These are phyloP conservation scores for Laticauda colubrina DNA, from an alignment of 2,113 vertebrate species.

Conservation along the genomic window DNA sequence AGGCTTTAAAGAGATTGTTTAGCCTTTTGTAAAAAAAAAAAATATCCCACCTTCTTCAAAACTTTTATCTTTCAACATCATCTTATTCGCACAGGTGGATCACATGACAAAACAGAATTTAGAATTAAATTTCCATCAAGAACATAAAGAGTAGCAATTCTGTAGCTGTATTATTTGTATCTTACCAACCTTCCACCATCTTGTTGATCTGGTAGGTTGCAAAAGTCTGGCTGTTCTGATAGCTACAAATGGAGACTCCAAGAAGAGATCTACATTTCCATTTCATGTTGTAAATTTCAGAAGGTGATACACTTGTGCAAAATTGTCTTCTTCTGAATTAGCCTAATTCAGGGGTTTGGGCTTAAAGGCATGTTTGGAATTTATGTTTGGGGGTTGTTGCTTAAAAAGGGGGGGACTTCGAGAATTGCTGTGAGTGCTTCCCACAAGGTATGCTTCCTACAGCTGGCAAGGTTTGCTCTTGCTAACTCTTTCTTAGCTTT, in stretches of 20 bases:
- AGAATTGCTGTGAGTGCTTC: background rate
- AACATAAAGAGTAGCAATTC: background rate
- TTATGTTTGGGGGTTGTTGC: background rate
- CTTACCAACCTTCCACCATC: background rate
- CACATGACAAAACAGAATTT: constrained; percentile 32
- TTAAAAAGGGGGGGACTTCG: background rate
- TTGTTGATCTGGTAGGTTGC: background rate
- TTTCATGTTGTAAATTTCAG: background rate
- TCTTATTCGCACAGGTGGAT: constrained; percentile 30
- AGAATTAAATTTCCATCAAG: constrained; percentile 31
- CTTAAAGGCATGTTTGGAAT: background rate
- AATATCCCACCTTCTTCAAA: background rate
- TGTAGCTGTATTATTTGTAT: background rate
- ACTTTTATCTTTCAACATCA: background rate
- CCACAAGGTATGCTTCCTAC: background rate
- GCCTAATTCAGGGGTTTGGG: background rate
- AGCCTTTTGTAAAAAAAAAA: constrained; percentile 5
- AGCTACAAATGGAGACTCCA: background rate
- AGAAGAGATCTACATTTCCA: background rate
- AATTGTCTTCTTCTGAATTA: background rate
- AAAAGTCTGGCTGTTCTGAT: background rate
- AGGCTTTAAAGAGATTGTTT: constrained; percentile 1
- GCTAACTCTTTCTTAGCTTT: background rate
- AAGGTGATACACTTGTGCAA: background rate
- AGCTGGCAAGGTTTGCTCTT: background rate